phyloP scores from a whole-genome alignment of 2,797 vertebrate species.

The Alca torda region DNA sequence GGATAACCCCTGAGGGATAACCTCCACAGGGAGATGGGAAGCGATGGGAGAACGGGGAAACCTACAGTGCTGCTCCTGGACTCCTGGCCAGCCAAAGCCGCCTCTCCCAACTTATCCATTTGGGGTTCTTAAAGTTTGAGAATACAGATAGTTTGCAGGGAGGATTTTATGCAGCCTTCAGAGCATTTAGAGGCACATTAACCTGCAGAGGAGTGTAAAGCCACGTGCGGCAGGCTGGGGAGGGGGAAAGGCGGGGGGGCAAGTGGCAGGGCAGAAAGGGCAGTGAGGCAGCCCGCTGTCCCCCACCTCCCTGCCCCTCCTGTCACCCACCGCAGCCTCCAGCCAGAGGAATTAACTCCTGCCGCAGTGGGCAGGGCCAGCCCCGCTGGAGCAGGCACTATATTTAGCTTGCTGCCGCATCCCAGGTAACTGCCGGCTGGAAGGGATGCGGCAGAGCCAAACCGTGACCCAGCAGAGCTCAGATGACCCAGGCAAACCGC shows the following conservation, averaged over 20 bases:
- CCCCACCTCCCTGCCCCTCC: background rate
- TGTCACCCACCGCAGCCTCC: background rate
- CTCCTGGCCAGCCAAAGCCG: background rate
- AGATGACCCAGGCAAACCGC: background rate
- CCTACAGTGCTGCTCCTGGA: background rate
- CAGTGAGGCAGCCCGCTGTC: background rate
- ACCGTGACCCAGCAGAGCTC: background rate
- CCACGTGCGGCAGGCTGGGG: background rate
- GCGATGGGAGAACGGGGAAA: background rate
- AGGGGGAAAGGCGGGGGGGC: rapidly evolving
- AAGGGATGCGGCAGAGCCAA: background rate
- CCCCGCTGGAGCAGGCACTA: background rate
- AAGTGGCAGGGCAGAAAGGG: background rate
- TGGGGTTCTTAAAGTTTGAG: background rate
- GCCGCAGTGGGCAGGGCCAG: constrained; percentile 39
- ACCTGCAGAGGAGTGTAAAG: background rate
- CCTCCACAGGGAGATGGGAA: background rate
- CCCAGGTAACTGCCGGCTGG: background rate
- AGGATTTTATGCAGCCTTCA: background rate
- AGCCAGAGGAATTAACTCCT: background rate
- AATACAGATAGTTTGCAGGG: background rate
- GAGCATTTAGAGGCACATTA: background rate
- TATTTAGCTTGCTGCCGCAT: background rate
- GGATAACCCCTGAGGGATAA: background rate
- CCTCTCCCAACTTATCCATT: background rate